Base-by-base conservation (phyloP, 2,888 invertebrate genomes). In the Blastobasis adustella region DNA sequence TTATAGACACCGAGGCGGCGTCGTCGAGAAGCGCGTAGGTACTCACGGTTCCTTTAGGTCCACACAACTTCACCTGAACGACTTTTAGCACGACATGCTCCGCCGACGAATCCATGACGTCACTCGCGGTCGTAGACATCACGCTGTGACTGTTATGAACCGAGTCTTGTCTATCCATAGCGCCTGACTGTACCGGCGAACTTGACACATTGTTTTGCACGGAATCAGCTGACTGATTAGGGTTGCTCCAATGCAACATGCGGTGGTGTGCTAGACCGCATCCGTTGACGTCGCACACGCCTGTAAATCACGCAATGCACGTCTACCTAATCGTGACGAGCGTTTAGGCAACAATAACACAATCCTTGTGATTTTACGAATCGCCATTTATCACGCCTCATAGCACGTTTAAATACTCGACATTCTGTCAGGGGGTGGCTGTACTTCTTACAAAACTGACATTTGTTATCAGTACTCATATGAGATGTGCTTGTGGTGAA, bases 231-330 rank as follows among this genome's bases (percentile, higher is more conserved):
- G 47, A 44, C 7, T 6, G 9, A 10, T 39, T 5, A 23, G 54
- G 53, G 37, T 51, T 52, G 7, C 50, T 54, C 10, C 50, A 50
- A 47, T 57, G 58, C 5, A 57, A 37, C 37, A 58, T 38, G 7
- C 45, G 47, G 10, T 61, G 57, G 37, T 61, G 60, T 6, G 47
- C 45, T 6, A 54, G 47, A 0, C 56, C 57, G 41, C 60, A 58
- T 9, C 47, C 37, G 10, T 58, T 51, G 9, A 54, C 40, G n/a
- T 55, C 49, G 10, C 58, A 57, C 5, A 39, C 45, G 49, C n/a
- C n/a, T n/a, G n/a, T n/a, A n/a, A n/a, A n/a, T n/a, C n/a, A n/a
- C 10, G 51, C 53, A 5, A 49, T 43, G 23, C 56, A 58, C 6
- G 38, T 40, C 4, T 46, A 36, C 5, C 41, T 42, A 6, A 42